Base-by-base conservation (phyloP, 2,888 invertebrate species). In the Apodemia hepburni region DNA sequence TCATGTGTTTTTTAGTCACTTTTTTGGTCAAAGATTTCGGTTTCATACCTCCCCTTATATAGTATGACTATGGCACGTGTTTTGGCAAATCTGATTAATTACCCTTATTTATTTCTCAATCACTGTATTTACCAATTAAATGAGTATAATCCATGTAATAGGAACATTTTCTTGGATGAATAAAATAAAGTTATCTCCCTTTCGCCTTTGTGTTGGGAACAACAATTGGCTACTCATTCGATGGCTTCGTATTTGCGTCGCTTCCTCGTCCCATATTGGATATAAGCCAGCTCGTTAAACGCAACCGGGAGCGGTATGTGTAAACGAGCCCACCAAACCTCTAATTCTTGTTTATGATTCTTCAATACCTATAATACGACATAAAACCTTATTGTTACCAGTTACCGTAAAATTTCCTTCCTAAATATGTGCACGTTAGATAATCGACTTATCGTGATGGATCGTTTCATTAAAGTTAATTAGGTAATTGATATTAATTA, bases 311-410 rank as follows among this genome's bases (percentile, higher is more conserved):
- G 84, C 84, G 85, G 87, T 84, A 84, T 87, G 87, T 89, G 90
- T 88, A 88, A 88, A 88, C 89, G 87, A 86, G 82, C 80, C 79
- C 79, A 83, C 79, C 82, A 76, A 78, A 81, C 82, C 78, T 84
- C 84, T 90, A 88, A 90, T 89, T 86, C 90, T 87, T 83, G 84
- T 90, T 90, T 90, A 90, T 86, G 87, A 84, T 79, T 69, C 79
- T 80, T 81, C 63, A 68, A 65, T 66, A 66, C 49, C 65, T 59
- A 66, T 71, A 70, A 71, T 69, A 66, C 68, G 65, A 65, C 65
- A 65, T 68, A 69, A 69, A 69, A 77, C 79, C 80, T 78, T 81
- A 77, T 75, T 78, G 77, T 81, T 77, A 83, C 83, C 82, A 78
- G 77, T 81, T 77, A 83, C 83, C 82, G 82, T 85, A 84, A 82